These are phyloP conservation scores for Nudaria mundana DNA, from an alignment of 2,888 invertebrate genomes.

Conservation along the genomic window DNA sequence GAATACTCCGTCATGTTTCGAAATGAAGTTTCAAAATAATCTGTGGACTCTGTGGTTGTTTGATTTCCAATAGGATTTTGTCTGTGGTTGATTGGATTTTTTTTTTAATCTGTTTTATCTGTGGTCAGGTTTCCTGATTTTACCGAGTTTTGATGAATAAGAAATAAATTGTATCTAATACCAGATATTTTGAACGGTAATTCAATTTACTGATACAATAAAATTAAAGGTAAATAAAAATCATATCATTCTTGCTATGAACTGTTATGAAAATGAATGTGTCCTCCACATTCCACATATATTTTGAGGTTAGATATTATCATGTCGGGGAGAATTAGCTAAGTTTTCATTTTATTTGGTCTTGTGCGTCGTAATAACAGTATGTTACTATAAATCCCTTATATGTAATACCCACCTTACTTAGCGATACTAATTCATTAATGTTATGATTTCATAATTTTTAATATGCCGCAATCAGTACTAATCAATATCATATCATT, in stretches of 20 bases:
- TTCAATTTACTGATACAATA: conserved; percentile 8
- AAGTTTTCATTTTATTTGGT: conserved; percentile 29
- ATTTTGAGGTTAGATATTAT: conserved; percentile 65
- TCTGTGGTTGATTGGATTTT: no score
- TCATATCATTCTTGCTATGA: neutral
- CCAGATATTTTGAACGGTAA: conserved; percentile 10
- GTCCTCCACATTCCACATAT: conserved; percentile 2
- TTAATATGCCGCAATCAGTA: conserved; percentile 27
- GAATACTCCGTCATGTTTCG: no score
- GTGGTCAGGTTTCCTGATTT: conserved; percentile 20
- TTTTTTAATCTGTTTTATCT: conserved; percentile 21
- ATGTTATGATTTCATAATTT: conserved; percentile 10
- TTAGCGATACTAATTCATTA: no score
- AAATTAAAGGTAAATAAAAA: conserved; percentile 21
- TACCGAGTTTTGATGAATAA: no score
- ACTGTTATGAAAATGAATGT: neutral
- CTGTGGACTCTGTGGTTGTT: no score
- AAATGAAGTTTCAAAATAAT: no score
- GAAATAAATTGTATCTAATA: no score
- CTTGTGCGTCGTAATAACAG: neutral
- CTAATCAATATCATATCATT: neutral
- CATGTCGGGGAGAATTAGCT: conserved; percentile 42
- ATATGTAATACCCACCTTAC: no score
- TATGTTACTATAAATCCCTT: neutral
- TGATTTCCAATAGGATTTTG: no score